Evolutionary conservation across 2,888 invertebrate species (phyloP).

Genomic region (Venusia cambrica): DNA sequence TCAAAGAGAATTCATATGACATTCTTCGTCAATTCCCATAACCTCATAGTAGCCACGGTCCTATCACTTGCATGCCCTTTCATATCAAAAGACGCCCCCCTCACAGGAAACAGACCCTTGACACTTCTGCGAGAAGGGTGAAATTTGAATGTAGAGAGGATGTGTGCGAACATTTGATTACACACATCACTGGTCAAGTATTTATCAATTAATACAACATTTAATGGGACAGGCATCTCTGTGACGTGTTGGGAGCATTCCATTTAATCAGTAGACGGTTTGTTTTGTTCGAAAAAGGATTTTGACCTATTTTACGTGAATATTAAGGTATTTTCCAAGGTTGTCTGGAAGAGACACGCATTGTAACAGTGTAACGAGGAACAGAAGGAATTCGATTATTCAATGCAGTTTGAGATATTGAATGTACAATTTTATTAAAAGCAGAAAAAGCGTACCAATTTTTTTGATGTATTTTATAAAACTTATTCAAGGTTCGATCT

Average conservation of each 20-base stretch:
- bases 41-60: conserved; percentile 35
- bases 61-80: conserved; percentile 31
- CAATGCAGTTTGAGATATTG: too few species aligned
- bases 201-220: conserved; percentile 74
- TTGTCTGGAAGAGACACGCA: too few species aligned
- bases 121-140: background rate
- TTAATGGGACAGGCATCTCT: conserved; percentile 67
- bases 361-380: too few species aligned
- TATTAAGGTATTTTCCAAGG: too few species aligned
- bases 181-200: conserved; percentile 72
- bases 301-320: conserved; percentile 7
- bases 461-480: conserved; percentile 9
- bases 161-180: conserved; percentile 75
- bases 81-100: conserved; percentile 20
- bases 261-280: conserved; percentile 44
- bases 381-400: too few species aligned
- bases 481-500: conserved; percentile 47
- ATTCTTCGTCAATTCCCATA: conserved; percentile 36
- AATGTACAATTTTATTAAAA: too few species aligned
- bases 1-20: conserved; percentile 36
- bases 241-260: conserved; percentile 52
- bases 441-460: too few species aligned
- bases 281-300: conserved; percentile 2
- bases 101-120: conserved; percentile 26
- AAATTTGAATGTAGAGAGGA: conserved; percentile 16